These are phyloP conservation scores for Bucorvus abyssinicus DNA, from an alignment of 2,797 vertebrate genomes.

Conservation along the genomic window DNA sequence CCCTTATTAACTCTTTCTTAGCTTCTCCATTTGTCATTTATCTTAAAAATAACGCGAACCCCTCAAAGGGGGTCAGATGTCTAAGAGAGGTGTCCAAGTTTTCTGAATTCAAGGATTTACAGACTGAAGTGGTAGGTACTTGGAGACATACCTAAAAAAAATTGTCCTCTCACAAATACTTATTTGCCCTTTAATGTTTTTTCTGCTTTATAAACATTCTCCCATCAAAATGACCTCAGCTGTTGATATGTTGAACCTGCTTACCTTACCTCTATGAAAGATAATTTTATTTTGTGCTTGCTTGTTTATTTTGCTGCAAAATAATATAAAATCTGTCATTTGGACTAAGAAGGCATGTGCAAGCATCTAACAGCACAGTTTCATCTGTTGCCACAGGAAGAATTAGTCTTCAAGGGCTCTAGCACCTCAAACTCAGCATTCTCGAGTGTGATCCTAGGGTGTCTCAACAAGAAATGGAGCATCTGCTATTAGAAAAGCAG, in stretches of 20 bases:
- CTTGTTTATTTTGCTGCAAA: neutral
- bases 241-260: neutral
- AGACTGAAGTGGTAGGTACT: neutral
- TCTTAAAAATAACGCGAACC: neutral
- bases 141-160: neutral
- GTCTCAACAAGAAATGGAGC: neutral
- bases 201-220: neutral
- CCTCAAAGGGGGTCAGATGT: neutral
- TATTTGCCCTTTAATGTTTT: neutral
- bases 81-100: neutral
- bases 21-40: neutral
- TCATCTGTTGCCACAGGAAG: neutral
- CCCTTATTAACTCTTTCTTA: slow-evolving; percentile 15
- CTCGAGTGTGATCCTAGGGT: neutral
- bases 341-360: neutral
- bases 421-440: neutral
- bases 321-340: neutral
- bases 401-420: neutral
- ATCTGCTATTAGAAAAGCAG: neutral
- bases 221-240: neutral
- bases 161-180: neutral
- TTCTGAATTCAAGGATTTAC: neutral
- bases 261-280: neutral
- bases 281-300: neutral
- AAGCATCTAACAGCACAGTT: neutral